Base-by-base conservation (phyloP, 2,797 vertebrate genomes). In the Pogonophryne albipinna region DNA sequence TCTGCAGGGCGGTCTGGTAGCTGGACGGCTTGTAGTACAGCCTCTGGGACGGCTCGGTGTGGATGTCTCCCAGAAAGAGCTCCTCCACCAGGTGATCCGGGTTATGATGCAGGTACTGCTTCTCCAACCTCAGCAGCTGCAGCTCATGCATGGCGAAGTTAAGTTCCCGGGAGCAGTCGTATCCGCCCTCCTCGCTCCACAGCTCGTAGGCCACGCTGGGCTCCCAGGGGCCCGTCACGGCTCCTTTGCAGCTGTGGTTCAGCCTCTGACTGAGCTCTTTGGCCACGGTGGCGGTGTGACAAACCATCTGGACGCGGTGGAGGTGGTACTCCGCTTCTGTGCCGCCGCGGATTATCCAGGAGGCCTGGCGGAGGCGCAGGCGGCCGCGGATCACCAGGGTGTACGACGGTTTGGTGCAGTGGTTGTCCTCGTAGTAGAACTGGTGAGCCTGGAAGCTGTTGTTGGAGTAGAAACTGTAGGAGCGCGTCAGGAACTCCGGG, bases 141-240 rank as follows among this genome's bases (percentile, higher is more conserved):
- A 99, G 95, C 86, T 99, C 98, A 0, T 99, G 98, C 97, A 99
- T 98, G 91, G 97, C 95, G 47, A 99, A 98, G 93, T 97, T 97
- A 64, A 99, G 92, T 23, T 95, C 96, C 64, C 91, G 92, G 64
- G 96, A 95, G 87, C 97, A 98, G 89, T 97, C 96, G 0, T 92
- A 95, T 79, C 94, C 94, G 0, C 92, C 95, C 45, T 97, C 96
- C 71, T 97, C 97, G n/a, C 92, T 96, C 96, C 96, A 96, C 76
- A 99, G 92, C 83, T 97, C 95, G 0, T 97, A 97, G 79, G 88
- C 88, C 52, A 92, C 67, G 1, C 94, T 92, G 50, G 93, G 95
- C 65, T 96, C 93, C 97, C 96, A 97, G 61, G 95, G 82, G 64
- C 76, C 88, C 49, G 45, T 88, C 49, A 64, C 62, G n/a, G 96